Conservation (phyloP, 1,140 invertebrate species). For the Leptopilina clavipes region DNA sequence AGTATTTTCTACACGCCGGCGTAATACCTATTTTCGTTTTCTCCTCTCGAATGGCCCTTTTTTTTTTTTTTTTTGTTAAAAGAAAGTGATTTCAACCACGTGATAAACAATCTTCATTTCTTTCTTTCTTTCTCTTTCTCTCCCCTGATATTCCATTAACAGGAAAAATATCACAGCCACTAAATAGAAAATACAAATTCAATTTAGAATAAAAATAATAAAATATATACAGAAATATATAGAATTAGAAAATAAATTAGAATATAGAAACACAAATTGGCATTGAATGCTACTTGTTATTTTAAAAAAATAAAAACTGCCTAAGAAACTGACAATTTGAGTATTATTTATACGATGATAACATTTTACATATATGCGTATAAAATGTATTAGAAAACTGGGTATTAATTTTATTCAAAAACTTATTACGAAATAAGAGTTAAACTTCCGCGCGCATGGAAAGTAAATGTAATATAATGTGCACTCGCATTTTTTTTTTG, state of each 20-base stretch:
- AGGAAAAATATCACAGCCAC: background rate
- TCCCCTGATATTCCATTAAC: background rate
- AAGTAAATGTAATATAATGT: background rate
- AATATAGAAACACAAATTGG: too few species aligned
- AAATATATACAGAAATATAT: too few species aligned
- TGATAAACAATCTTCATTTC: conserved; percentile 24
- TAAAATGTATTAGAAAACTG: background rate
- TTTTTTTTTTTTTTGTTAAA: background rate
- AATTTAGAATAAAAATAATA: too few species aligned
- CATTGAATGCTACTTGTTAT: too few species aligned
- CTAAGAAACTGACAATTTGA: too few species aligned
- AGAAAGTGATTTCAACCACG: conserved; percentile 13
- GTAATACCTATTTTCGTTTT: conserved; percentile 24
- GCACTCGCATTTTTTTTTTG: background rate
- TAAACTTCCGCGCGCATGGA: background rate
- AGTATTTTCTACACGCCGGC: conserved; percentile 24
- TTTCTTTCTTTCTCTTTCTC: background rate
- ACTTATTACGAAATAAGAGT: background rate
- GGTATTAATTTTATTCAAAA: background rate
- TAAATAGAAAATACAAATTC: too few species aligned
- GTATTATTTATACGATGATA: too few species aligned
- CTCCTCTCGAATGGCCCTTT: conserved; percentile 5
- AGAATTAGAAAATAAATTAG: too few species aligned
- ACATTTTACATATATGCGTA: too few species aligned
- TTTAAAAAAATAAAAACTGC: too few species aligned